Percentiles rank a stretch among this genome's conserved stretches.
These are phyloP conservation scores for Anastatus disparis DNA, from an alignment of 1,140 invertebrate species.

Conservation along the genomic window DNA sequence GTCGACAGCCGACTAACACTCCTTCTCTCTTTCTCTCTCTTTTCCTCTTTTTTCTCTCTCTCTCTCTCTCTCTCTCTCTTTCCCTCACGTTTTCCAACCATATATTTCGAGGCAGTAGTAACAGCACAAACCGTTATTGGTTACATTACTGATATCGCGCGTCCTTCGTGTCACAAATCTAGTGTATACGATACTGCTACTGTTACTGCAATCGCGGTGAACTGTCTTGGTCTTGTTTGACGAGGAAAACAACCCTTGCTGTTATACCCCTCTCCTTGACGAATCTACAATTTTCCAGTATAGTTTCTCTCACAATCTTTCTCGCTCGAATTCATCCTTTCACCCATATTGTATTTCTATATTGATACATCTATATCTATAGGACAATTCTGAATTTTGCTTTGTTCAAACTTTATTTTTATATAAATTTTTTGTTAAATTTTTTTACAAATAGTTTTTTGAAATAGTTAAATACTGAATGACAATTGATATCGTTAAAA, in stretches of 20 bases:
- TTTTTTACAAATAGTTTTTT: no score
- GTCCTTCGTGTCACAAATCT: constrained; percentile 48
- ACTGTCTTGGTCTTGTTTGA: constrained; percentile 44
- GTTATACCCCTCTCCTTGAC: not conserved
- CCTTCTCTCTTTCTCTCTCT: constrained; percentile 44
- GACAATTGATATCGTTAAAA: no score
- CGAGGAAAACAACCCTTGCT: constrained; percentile 20
- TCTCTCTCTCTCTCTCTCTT: constrained; percentile 42
- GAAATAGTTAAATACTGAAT: no score
- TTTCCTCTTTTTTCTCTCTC: constrained; percentile 44
- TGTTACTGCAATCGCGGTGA: constrained; percentile 52
- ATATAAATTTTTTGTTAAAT: no score
- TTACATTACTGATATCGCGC: constrained; percentile 57
- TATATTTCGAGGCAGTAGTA: constrained; percentile 4
- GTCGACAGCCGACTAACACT: constrained; percentile 44
- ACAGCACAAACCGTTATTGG: constrained; percentile 51
- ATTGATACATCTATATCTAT: no score
- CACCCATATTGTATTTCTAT: no score
- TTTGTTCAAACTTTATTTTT: no score
- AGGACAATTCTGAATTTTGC: no score
- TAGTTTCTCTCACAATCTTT: no score
- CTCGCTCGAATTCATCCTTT: no score
- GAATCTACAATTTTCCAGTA: no score
- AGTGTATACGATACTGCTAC: no score
- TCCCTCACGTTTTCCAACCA: constrained; percentile 37